Evolutionary conservation across 1,140 invertebrate species (phyloP).

Genomic region (Papilio polytes): DNA sequence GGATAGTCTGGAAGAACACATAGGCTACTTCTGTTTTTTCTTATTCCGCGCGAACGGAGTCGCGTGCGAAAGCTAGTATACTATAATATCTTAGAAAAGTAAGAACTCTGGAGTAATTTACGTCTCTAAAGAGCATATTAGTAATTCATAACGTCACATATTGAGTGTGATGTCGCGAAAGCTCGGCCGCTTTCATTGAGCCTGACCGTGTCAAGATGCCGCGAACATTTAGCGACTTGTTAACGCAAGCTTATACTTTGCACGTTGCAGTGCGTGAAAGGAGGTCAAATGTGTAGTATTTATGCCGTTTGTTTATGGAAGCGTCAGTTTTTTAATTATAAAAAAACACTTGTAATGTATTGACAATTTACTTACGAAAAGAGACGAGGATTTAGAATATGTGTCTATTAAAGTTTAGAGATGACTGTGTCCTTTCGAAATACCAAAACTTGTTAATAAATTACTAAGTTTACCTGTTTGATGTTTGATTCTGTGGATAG

Average conservation of each 20-base stretch:
- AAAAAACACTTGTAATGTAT: not conserved
- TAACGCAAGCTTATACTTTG: constrained; percentile 27
- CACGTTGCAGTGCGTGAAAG: constrained; percentile 28
- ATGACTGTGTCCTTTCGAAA: not conserved
- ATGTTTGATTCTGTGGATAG: not conserved
- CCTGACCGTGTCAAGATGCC: constrained; percentile 49
- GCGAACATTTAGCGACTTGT: constrained; percentile 22
- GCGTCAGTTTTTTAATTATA: not conserved
- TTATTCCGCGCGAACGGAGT: too few species aligned
- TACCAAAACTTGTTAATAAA: not conserved
- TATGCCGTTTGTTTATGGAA: constrained; percentile 11
- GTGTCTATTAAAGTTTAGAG: not conserved
- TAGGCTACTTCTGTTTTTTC: too few species aligned
- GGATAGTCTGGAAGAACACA: too few species aligned
- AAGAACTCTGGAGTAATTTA: too few species aligned
- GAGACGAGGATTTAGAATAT: too few species aligned
- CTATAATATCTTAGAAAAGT: too few species aligned
- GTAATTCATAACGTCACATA: constrained; percentile 1
- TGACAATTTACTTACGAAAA: not conserved
- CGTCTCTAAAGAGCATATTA: not conserved
- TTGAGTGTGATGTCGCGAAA: constrained; percentile 45
- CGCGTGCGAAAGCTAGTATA: too few species aligned
- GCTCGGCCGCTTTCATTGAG: constrained; percentile 47
- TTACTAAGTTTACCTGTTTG: not conserved
- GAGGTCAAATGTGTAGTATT: constrained; percentile 16